Evolutionary conservation across 1,140 invertebrate species (phyloP).

Genomic region (Pachyrhynchus sulphureomaculatus): DNA sequence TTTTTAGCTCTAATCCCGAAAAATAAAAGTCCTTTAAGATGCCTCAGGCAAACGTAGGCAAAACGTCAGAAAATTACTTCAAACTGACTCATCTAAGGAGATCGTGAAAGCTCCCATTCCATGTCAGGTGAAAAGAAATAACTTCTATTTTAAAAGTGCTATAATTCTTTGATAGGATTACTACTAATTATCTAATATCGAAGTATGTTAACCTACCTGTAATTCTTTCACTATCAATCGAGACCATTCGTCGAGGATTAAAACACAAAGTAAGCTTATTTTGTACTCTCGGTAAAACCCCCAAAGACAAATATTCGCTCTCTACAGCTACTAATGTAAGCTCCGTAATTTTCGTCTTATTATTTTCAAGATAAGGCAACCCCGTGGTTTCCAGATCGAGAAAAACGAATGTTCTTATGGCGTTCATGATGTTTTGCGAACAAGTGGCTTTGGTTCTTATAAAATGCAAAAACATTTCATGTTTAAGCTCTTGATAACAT

Average conservation of each 20-base stretch:
- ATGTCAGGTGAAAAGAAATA: too few relatives aligned
- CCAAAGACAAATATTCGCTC: conserved; percentile 51
- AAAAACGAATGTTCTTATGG: conserved; percentile 62
- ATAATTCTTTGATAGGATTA: too few relatives aligned
- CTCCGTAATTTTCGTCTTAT: conserved; percentile 63
- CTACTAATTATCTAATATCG: too few relatives aligned
- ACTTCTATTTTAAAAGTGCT: too few relatives aligned
- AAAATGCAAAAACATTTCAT: conserved; percentile 75
- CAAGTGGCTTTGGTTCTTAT: conserved; percentile 79
- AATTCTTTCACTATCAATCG: conserved; percentile 49
- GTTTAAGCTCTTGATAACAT: conserved; percentile 61
- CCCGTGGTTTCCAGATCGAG: conserved; percentile 68
- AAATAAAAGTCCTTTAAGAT: too few relatives aligned
- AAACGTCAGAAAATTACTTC: too few relatives aligned
- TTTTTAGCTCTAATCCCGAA: too few relatives aligned
- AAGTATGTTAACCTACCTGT: conserved; percentile 60
- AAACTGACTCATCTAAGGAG: too few relatives aligned
- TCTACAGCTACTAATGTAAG: conserved; percentile 58
- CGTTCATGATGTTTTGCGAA: conserved; percentile 55
- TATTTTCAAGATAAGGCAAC: conserved; percentile 54
- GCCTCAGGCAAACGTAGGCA: too few relatives aligned
- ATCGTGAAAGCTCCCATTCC: too few relatives aligned
- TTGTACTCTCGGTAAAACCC: conserved; percentile 56
- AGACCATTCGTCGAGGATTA: conserved; percentile 59
- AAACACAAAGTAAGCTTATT: conserved; percentile 66